Evolutionary conservation across 2,797 vertebrate genomes (phyloP), one percentile per base, ranked within the genome.

Genomic region (Bovichtus variegatus): DNA sequence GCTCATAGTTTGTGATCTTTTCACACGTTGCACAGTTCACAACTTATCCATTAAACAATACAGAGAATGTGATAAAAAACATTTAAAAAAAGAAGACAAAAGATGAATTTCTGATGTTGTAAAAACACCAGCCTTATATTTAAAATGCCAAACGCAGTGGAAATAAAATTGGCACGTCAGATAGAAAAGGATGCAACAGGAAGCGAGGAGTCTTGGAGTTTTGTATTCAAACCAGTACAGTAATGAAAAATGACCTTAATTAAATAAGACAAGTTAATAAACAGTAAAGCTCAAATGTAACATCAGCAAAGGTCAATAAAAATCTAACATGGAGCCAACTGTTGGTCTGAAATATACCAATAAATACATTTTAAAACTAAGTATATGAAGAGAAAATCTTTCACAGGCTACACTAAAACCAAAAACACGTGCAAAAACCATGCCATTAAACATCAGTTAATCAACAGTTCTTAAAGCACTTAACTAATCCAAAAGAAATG

Each of bases 371-470:
- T 72, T 27, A 81, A n/a, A 83, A 89, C 81, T 54, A 78, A 84
- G 49, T 50, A 75, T 38, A 75, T 34, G 29, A 69, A 69, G 54
- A 74, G 60, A 77, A 53, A 34, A 64, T 71, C 36, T 44, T 89
- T 90, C 90, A 91, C 85, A 89, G 76, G 74, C 75, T 80, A 84
- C 62, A 78, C 60, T 83, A 76, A 90, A 84, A 86, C 63, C 66
- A 84, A 88, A 87, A 88, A 87, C 11, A 44, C 44, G 76, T 93
- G 92, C 90, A 93, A 93, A 90, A 69, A 67, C 29, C 78, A 90
- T 82, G 75, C 75, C 65, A 70, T 78, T 51, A 79, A 88, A 84
- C 47, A 82, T 71, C 51, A 78, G 10, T 71, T 81, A 69, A 73
- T 65, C 64, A 85, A 82, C 41, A 88, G 49, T 78, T 84, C n/a